Evolutionary conservation across 1,140 invertebrate species (phyloP), one percentile per base, ranked within the genome.

Genomic region (Pseudomyrmex gracilis): DNA sequence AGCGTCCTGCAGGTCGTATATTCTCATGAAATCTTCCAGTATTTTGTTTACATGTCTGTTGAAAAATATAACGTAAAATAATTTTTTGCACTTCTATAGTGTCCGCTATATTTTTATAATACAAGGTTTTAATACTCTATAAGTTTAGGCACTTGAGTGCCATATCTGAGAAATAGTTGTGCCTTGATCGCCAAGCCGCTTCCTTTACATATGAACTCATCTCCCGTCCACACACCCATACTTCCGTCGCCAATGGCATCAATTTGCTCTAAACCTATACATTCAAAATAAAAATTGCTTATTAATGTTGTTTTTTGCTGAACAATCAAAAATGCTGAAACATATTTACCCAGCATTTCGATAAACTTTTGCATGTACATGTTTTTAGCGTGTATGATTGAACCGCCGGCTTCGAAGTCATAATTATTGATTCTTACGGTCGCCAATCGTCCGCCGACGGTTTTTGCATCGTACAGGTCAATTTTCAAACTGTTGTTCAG

Each of bases 351-450:
- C 73, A 96, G 91, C 67, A 95, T 85, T 63, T 95, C 87, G 7
- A 95, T 91, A 91, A 96, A 96, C 64, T 95, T 89, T 24, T 93
- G 91, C 95, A 96, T 96, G 67, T 96, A 95, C 91, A 94, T 92
- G 91, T 97, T 96, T 83, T 89, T 93, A 0, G 95, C 92, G 89
- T 97, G 96, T 90, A 97, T 95, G 8, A 96, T 91, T 2, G 94
- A 88, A 61, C 95, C 96, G 15, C 96, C 96, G 67, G 95, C 92
- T 94, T 97, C 96, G 92, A 95, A 96, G 51, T 94, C 88, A 58
- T 94, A 87, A 17, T 93, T 91, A 73, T 92, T 90, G 68, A 96
- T 91, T 70, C 93, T 86, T 34, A 95, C 76, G 1, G 94, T 95
- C 0, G 95, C 93, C 61, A 96, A 83, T 60, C 96, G 93, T 57